Percentiles rank a stretch among this genome's conserved stretches.
These are phyloP conservation scores for Protonemura montana DNA, from an alignment of 2,888 invertebrate species.

Conservation along the genomic window DNA sequence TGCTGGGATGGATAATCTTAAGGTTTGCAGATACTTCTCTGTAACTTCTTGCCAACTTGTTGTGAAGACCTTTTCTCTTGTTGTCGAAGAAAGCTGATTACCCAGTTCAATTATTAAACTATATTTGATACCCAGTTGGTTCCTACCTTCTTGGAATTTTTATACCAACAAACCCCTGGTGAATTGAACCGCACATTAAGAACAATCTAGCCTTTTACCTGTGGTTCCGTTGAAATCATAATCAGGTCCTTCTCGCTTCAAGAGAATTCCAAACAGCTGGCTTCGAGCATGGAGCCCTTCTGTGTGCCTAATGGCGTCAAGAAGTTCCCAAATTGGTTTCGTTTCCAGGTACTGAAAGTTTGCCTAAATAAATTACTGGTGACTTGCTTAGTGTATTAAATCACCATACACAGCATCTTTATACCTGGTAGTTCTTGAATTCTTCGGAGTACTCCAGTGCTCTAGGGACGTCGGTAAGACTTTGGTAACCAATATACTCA, in stretches of 20 bases:
- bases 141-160: too few relatives aligned
- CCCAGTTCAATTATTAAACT: too few relatives aligned
- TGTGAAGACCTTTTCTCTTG: too few relatives aligned
- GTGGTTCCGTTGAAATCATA: conserved; percentile 71
- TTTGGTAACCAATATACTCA: conserved; percentile 94
- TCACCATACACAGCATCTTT: conserved; percentile 41
- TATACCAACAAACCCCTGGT: too few relatives aligned
- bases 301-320: conserved; percentile 72
- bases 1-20: too few relatives aligned
- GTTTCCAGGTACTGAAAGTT: conserved; percentile 65
- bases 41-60: too few relatives aligned
- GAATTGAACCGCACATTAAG: too few relatives aligned
- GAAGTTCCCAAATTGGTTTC: conserved; percentile 76
- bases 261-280: conserved; percentile 83
- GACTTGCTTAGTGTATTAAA: neutral
- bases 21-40: too few relatives aligned
- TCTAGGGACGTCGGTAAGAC: conserved; percentile 92
- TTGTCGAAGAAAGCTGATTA: too few relatives aligned
- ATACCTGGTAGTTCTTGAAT: conserved; percentile 62
- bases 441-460: conserved; percentile 78
- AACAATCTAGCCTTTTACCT: conserved; percentile 53
- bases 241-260: conserved; percentile 81
- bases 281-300: conserved; percentile 81
- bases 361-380: neutral
- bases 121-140: too few relatives aligned